A percentile compares a stretch with the other conserved stretches of the same genome.
phyloP scores from a whole-genome alignment of 2,113 vertebrate genomes.

The Spea multiplicata region DNA sequence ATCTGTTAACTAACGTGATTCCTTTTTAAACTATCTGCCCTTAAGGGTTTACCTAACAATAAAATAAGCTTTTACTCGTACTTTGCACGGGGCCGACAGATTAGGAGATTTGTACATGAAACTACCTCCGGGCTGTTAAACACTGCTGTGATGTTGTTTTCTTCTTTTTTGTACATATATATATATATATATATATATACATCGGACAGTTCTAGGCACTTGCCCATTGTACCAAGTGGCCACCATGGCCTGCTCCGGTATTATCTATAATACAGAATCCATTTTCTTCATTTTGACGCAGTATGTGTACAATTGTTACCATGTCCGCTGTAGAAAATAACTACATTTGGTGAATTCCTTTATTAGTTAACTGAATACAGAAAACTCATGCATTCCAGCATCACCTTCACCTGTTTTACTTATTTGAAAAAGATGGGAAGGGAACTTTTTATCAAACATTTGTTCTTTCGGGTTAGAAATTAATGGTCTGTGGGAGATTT shows the following conservation, averaged over 20 bases:
- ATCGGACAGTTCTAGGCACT: too few relatives aligned
- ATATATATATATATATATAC: too few relatives aligned
- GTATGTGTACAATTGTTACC: too few relatives aligned
- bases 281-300: too few relatives aligned
- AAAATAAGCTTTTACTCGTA: conserved; percentile 30
- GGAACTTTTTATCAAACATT: conserved; percentile 1
- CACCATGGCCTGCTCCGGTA: too few relatives aligned
- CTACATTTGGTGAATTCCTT: too few relatives aligned
- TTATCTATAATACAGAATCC: too few relatives aligned
- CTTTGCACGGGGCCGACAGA: conserved; percentile 27
- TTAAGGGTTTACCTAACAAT: conserved; percentile 26
- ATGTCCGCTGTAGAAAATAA: too few relatives aligned
- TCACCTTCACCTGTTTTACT: too few relatives aligned
- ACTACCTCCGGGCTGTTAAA: conserved; percentile 25
- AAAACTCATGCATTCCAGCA: too few relatives aligned
- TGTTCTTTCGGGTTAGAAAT: conserved; percentile 15
- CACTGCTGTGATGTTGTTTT: not conserved
- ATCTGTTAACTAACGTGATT: conserved; percentile 26
- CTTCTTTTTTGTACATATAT: not conserved
- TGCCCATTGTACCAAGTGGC: too few relatives aligned
- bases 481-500: conserved; percentile 6
- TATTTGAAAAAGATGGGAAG: conserved; percentile 32
- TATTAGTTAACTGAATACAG: too few relatives aligned
- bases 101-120: conserved; percentile 38
- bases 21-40: conserved; percentile 40